phyloP scores from a whole-genome alignment of 2,797 vertebrate species.

The Gephyroberyx darwinii region DNA sequence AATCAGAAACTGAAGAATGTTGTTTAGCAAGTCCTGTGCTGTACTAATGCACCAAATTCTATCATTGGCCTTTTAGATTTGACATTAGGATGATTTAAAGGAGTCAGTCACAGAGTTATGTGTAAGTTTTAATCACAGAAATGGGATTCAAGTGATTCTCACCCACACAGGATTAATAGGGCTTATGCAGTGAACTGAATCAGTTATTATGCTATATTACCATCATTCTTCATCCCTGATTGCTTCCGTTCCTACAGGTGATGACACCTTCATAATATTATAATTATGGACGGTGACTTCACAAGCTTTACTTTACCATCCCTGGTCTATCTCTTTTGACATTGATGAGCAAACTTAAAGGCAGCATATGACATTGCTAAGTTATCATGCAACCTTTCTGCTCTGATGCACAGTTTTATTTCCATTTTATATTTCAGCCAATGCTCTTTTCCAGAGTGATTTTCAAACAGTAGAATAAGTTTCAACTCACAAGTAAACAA shows the following conservation, averaged over 20 bases:
- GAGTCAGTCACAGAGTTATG: not conserved
- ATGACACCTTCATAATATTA: constrained; percentile 32
- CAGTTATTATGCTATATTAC: constrained; percentile 36
- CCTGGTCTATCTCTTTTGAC: not conserved
- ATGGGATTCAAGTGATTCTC: constrained; percentile 18
- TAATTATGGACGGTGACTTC: constrained; percentile 17
- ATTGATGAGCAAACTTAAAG: not conserved
- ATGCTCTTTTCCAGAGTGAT: not conserved
- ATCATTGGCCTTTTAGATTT: not conserved
- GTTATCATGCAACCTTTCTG: not conserved
- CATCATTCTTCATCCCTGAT: constrained; percentile 32
- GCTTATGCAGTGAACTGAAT: constrained; percentile 30
- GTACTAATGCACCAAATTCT: not conserved
- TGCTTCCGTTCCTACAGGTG: constrained; percentile 16
- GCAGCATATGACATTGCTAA: not conserved
- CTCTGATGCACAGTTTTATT: not conserved
- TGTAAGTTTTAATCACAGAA: constrained; percentile 24
- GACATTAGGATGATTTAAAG: not conserved
- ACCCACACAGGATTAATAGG: constrained; percentile 27
- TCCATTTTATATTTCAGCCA: not conserved
- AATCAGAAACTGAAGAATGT: too few species aligned
- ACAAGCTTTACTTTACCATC: not conserved
- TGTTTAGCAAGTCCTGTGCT: constrained; percentile 4
- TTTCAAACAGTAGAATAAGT: not conserved
- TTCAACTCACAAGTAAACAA: too few species aligned